Base-by-base conservation (phyloP, 2,888 invertebrate genomes). In the Acanthosepion esculentum region DNA sequence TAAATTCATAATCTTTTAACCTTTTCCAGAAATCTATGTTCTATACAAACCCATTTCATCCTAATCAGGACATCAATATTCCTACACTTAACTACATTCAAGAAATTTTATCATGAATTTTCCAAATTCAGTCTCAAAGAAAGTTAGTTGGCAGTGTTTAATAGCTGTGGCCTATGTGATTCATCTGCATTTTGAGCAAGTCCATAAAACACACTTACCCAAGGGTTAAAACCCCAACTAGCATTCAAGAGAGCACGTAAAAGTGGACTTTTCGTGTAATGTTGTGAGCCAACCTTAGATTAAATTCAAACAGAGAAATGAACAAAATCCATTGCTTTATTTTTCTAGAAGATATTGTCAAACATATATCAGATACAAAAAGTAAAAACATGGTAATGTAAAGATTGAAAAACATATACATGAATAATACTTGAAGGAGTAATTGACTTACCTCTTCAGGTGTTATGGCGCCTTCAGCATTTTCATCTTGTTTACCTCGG, bases 401-500 rank as follows among this genome's bases (percentile, higher is more conserved):
- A 33, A 41, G 18, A 26, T 10, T 15, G 5, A 93, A 48, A 93
- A 93, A 26, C 0, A n/a, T 20, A n/a, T 18, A 12, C n/a, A n/a
- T 50, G n/a, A 20, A 12, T 7, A 48, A 53, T 26, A 48, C 8
- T n/a, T n/a, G 29, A 4, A 92, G 20, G 92, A 1, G 59, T 23
- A 23, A 59, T 23, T 23, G 6, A 59, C 50, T 48, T 29, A 93
- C 93, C n/a, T 93, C 93, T 53, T 93, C 93, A 93, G 48, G 48
- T n/a, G 53, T n/a, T 29, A 53, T n/a, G 29, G n/a, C 48, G 50
- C 93, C 93, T 96, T 50, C 93, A 94, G 15, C 95, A 10, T 91
- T 93, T 15, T 95, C 95, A 29, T 96, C 95, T 15, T 95, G 96
- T n/a, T 94, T 95, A 97, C 98, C 98, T 95, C 98, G 98, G 97